Base-by-base conservation (phyloP, 2,113 vertebrate species). In the Nycticorax nycticorax region DNA sequence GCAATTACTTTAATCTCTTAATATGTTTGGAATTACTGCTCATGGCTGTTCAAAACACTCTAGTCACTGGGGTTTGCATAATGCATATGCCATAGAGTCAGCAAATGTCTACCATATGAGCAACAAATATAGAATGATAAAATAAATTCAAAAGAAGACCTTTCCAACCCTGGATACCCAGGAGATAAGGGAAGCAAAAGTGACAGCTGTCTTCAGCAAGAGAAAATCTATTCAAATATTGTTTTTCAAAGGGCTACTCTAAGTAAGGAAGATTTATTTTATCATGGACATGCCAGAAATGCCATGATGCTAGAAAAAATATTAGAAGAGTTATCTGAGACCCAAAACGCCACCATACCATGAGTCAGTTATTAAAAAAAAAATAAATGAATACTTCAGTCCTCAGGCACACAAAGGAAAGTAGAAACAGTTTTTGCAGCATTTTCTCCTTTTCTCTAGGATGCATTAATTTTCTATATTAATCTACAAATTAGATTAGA, bases 171-270 rank as follows among this genome's bases (percentile, higher is more conserved):
- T 85, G 72, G 10, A 74, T 96, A 88, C 81, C 77, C 96, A 89
- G 88, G 94, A 96, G 97, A 97, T 89, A 80, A 47, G n/a, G n/a
- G 62, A 68, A 78, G 19, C 0, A 85, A 95, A 86, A 97, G 48
- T 94, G 97, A 97, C 97, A 98, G 95, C 93, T 97, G 96, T 96
- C 95, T 97, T 97, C 96, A 96, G 60, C 80, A 84, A 84, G 69
- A 95, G 64, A 91, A 93, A 83, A 89, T 88, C 73, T 50, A 85
- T 88, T 97, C 85, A 90, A 93, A 96, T 85, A 89, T 35, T 96
- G 82, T 87, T 97, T 89, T 95, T 96, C 93, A 96, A 96, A 88
- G 85, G 59, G 28, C 93, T 97, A 77, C 90, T 97, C 62, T 88
- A 88, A 94, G 91, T 85, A 88, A 81, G 57, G 63, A 78, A 66